Base-by-base conservation (phyloP, 92 coral and sea anemone species). In the Phenganax stokvisi region DNA sequence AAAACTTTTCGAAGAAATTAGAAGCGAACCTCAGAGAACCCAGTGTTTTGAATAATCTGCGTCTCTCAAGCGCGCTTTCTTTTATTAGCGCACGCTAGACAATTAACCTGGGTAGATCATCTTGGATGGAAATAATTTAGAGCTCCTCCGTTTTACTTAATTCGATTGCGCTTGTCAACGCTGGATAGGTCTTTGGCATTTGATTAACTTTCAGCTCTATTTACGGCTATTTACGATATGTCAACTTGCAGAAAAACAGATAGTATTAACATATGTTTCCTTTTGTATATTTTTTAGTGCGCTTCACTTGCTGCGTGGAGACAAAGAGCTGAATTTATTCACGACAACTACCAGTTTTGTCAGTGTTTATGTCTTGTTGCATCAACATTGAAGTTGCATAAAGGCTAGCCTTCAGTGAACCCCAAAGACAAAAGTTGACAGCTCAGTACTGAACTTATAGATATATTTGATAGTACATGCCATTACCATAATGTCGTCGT, bases 141-240 rank as follows among this genome's bases (percentile, higher is more conserved):
- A 30, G 31, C 73, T 8, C 29, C 5, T 7, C 54, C 20, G 47
- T 68, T 20, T 68, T 68, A 64, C 37, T 20, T 64, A 30, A 68
- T 68, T 64, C 20, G 70, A 64, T 68, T 68, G 11, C 15, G 52
- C 73, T 68, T 68, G 73, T 68, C 73, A 68, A 68, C 73, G 47
- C 73, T 68, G 73, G 8, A 1, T 12, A 68, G 12, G n/a, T 37
- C 73, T 12, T 68, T 68, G 47, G 70, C 6, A 10, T 25, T 7
- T 64, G 70, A 64, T 64, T 64, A 20, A 30, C 73, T 68, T 28
- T 37, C 47, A 37, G 47, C 47, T 37, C 47, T 37, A 37, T 37
- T 37, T 37, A 37, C 47, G 47, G 47, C 47, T 7, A 67, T 27
- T 67, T 67, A 53, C 72, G 72, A 53, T 0, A 17, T 2, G 30